phyloP scores from a whole-genome alignment of 2,113 vertebrate species.

The Copsychus sechellarum region DNA sequence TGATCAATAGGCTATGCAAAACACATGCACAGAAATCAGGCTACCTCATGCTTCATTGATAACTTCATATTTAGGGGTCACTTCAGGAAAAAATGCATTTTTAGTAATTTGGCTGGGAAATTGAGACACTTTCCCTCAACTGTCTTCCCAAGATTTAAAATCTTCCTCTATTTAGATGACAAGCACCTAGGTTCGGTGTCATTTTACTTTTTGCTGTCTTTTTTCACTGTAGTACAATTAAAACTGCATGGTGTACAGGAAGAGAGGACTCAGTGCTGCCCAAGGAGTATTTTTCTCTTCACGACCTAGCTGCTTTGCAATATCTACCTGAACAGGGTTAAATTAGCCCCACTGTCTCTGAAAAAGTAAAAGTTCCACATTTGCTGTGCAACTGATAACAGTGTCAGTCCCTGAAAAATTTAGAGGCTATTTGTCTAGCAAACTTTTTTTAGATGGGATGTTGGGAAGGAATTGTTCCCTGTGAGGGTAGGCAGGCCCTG shows the following conservation, averaged over 20 bases:
- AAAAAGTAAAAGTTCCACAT: background rate
- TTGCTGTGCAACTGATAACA: background rate
- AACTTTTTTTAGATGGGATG: background rate
- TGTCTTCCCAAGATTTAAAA: background rate
- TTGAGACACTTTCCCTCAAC: background rate
- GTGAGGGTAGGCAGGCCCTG: background rate
- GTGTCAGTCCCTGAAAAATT: background rate
- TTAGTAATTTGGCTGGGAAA: background rate
- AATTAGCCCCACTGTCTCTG: background rate
- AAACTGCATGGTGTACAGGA: background rate
- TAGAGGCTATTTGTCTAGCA: background rate
- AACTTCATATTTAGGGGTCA: background rate
- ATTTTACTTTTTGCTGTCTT: background rate
- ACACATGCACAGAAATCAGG: background rate
- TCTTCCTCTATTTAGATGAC: background rate
- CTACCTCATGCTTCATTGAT: background rate
- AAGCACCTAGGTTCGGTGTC: background rate
- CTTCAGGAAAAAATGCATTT: background rate
- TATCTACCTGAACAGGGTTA: background rate
- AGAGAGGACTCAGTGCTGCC: background rate
- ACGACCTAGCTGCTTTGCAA: background rate
- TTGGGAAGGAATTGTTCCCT: background rate
- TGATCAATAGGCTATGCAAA: slow-evolving; percentile 35
- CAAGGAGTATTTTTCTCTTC: background rate
- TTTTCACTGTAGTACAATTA: background rate